Conservation (phyloP, 2,888 invertebrate species). For the Mythimna vitellina region DNA sequence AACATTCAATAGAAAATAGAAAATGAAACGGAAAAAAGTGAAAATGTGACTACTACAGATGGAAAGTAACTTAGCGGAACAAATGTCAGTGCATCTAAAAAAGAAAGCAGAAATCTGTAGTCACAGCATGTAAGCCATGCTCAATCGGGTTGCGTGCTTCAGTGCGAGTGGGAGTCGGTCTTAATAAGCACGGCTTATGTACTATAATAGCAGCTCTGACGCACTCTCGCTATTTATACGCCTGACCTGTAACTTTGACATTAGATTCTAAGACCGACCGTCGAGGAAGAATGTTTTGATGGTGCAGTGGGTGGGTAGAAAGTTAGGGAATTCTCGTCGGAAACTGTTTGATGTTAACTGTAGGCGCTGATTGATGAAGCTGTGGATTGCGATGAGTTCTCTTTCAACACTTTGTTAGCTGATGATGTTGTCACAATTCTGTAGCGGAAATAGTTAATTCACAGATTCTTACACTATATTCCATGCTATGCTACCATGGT, state of each 20-base stretch:
- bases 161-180: slow-evolving; percentile 85
- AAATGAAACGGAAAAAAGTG: background rate
- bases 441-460: background rate
- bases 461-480: background rate
- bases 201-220: slow-evolving; percentile 77
- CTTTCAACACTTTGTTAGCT: background rate
- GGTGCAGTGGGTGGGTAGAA: slow-evolving; percentile 46
- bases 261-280: slow-evolving; percentile 58
- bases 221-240: slow-evolving; percentile 79
- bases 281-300: slow-evolving; percentile 59
- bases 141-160: slow-evolving; percentile 82
- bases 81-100: slow-evolving; percentile 31
- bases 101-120: slow-evolving; percentile 38
- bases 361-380: slow-evolving; percentile 49
- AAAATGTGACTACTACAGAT: background rate
- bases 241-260: slow-evolving; percentile 81
- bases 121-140: slow-evolving; percentile 74
- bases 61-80: slow-evolving; percentile 4
- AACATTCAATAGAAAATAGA: background rate
- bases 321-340: slow-evolving; percentile 32
- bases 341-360: slow-evolving; percentile 20
- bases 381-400: slow-evolving; percentile 5
- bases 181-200: slow-evolving; percentile 87
- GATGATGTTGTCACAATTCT: slow-evolving; percentile 3
- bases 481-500: background rate